Evolutionary conservation across 2,797 vertebrate genomes (phyloP), one percentile per base, ranked within the genome.

Genomic region (Poeciliopsis paucimaculata): DNA sequence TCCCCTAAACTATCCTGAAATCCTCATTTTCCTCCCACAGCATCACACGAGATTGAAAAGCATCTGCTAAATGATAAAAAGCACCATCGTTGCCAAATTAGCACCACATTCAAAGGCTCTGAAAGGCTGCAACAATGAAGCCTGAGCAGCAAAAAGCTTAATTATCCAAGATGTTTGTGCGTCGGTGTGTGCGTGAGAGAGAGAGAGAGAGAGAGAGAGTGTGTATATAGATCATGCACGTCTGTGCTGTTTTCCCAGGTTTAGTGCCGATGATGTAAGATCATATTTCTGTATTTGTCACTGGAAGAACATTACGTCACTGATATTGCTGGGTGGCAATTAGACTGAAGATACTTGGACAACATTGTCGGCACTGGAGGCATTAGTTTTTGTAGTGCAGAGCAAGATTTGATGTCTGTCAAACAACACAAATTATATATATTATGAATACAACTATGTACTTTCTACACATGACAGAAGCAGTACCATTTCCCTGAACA

Each of bases 41-140:
- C 88, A 79, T 90, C 81, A 82, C 87, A 84, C 81, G 55, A 77
- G 88, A 92, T 82, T 93, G 91, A 91, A 93, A 92, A 94, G 93
- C 93, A 94, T 95, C 93, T 94, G 93, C 92, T 73, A 87, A 87
- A 90, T 88, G 92, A 93, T 92, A 94, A 94, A 95, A 93, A 90
- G 87, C 85, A 73, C 89, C 85, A 78, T 86, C 80, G 86, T 89
- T 86, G 89, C 89, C 89, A 95, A 95, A 95, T 95, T 95, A 95
- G 92, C 86, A 74, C 85, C 92, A 88, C 92, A 95, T 95, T 95
- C 92, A 95, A 91, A 90, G 88, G 86, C 90, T 90, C 79, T 95
- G 93, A 95, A 95, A 94, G 91, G 93, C 90, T 90, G 88, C 92
- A 92, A 95, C 94, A 95, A 95, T 95, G 87, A 90, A 89, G 89